Evolutionary conservation across 37 sponge, comb jelly and placozoan genomes (phyloP), one percentile per base, ranked within the genome.

Genomic region (Mnemiopsis leidyi): DNA sequence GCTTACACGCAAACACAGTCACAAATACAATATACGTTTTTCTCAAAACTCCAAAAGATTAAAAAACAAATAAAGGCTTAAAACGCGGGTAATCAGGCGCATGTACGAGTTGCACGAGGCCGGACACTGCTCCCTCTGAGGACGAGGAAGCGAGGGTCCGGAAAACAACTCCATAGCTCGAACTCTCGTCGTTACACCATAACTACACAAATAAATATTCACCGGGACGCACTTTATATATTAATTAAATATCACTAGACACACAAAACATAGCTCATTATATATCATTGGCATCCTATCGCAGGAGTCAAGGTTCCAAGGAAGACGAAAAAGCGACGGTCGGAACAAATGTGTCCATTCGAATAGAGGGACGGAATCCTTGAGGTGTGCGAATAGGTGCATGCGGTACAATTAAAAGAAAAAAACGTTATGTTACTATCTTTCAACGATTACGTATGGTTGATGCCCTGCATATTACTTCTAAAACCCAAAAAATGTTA

Each of bases 61-160:
- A 85, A 85, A 85, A 85, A 85, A 85, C 61, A 85, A 85, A 40
- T 40, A 85, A 85, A 85, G 40, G 61, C 90, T 40, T 85, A 85
- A 77, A 77, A 77, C 79, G 61, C 13, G 61, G 61, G 61, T 48
- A 48, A 48, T 48, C 61, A 48, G 61, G 61, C 61, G 61, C 13
- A 48, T n/a, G n/a, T n/a, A n/a, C n/a, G n/a, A n/a, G n/a, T n/a
- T n/a, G n/a, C n/a, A n/a, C n/a, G 61, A 18, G 5, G 61, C 61
- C 61, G 61, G 61, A 48, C 5, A 5, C 13, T 18, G 61, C 61
- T 48, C 13, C 61, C 13, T 48, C n/a, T n/a, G n/a, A n/a, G n/a
- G n/a, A n/a, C n/a, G 61, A 48, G 61, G 13, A 48, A 48, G 61
- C 13, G n/a, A n/a, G n/a, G 13, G 61, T 48, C 61, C 61, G 61